phyloP scores from a whole-genome alignment of 2,888 invertebrate genomes.

The Tenodera sinensis region DNA sequence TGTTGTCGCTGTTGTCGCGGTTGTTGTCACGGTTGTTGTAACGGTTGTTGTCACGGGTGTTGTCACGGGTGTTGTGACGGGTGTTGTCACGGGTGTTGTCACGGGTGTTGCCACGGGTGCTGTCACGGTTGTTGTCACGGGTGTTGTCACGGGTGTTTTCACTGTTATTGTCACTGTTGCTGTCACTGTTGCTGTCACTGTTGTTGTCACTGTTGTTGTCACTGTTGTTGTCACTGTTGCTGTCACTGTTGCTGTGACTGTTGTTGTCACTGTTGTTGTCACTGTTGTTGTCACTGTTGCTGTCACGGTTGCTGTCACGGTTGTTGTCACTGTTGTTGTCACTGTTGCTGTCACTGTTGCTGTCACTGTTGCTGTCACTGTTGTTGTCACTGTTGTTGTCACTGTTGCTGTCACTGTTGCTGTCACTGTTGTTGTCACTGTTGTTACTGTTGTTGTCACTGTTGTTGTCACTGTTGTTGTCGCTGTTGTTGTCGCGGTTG shows the following conservation, averaged over 20 bases:
- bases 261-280: constrained; percentile 13
- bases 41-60: too few species aligned
- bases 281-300: neutral
- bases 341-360: too few species aligned
- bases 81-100: too few species aligned
- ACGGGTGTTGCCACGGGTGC: too few species aligned
- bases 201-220: constrained; percentile 4
- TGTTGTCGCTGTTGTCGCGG: constrained; percentile 3
- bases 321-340: too few species aligned
- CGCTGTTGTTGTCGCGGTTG: neutral
- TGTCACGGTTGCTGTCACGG: too few species aligned
- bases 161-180: neutral
- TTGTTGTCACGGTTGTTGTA: too few species aligned
- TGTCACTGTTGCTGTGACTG: constrained; percentile 6
- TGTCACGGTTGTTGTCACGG: too few species aligned
- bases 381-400: neutral
- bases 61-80: too few species aligned
- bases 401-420: constrained; percentile 2
- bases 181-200: constrained; percentile 10
- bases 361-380: constrained; percentile 13
- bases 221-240: neutral
- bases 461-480: neutral
- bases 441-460: constrained; percentile 6
- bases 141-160: too few species aligned
- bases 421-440: constrained; percentile 8